Conservation (phyloP, 2,888 invertebrate genomes). For the Pharmacophagus antenor region DNA sequence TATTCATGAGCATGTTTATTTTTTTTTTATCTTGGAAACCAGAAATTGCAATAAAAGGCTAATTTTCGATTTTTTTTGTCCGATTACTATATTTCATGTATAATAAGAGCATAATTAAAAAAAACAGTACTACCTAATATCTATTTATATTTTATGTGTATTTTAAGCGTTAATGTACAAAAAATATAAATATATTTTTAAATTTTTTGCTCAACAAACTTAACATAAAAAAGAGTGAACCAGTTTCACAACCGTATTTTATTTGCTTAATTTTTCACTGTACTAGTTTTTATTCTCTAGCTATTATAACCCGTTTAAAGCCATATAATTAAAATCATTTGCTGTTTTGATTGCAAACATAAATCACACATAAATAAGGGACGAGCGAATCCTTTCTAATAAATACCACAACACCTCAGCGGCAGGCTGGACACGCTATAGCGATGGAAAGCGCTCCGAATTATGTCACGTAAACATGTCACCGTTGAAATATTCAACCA, state of each 20-base stretch:
- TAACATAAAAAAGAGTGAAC: background rate
- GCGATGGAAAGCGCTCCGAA: conserved; percentile 30
- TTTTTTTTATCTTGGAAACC: background rate
- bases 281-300: background rate
- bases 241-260: conserved; percentile 2
- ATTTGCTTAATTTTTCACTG: conserved; percentile 2
- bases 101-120: background rate
- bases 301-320: background rate
- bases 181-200: background rate
- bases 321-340: background rate
- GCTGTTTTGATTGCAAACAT: conserved; percentile 12
- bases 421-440: conserved; percentile 22
- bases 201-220: background rate
- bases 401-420: conserved; percentile 31
- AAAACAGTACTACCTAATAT: background rate
- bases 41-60: background rate
- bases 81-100: too few species aligned
- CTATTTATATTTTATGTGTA: too few species aligned
- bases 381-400: conserved; percentile 24
- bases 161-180: background rate
- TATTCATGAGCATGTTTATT: background rate
- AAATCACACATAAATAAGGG: conserved; percentile 16
- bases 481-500: conserved; percentile 31
- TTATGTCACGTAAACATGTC: conserved; percentile 32
- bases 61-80: too few species aligned